phyloP scores from a whole-genome alignment of 2,113 vertebrate species.

The Tachuris rubrigastra region DNA sequence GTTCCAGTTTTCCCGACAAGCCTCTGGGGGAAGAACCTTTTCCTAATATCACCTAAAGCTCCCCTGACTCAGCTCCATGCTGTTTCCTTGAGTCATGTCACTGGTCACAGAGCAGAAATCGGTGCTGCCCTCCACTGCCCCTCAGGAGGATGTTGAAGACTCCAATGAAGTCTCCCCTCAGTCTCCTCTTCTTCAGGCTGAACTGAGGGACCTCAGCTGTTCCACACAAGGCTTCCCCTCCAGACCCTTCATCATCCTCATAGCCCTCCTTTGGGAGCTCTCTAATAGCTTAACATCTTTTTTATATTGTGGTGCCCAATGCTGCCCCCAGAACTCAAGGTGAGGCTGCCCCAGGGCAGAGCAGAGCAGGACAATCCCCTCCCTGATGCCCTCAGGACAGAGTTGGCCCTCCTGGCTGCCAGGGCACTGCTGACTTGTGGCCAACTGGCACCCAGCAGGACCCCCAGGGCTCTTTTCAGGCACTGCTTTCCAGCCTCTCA shows the following conservation, averaged over 20 bases:
- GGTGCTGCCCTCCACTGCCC: background rate
- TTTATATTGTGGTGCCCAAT: background rate
- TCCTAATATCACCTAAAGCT: background rate
- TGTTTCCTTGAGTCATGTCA: background rate
- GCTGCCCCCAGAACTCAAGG: background rate
- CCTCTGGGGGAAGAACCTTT: background rate
- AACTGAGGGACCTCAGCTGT: background rate
- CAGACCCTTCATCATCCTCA: background rate
- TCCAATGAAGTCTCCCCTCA: background rate
- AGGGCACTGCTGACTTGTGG: background rate
- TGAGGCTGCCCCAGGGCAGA: accelerated
- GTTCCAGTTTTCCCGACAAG: background rate
- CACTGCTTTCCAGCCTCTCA: background rate
- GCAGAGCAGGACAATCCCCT: background rate
- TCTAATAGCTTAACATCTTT: background rate
- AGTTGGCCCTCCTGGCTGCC: background rate
- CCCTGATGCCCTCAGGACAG: background rate
- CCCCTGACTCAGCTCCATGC: background rate
- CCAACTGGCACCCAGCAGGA: background rate
- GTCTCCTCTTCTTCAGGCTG: background rate
- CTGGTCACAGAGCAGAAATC: background rate
- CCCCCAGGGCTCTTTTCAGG: background rate
- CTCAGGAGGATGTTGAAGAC: background rate
- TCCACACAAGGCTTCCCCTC: background rate
- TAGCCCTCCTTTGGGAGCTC: background rate